Conservation (phyloP, 1,140 invertebrate genomes). For the Trachymyrmex septentrionalis region DNA sequence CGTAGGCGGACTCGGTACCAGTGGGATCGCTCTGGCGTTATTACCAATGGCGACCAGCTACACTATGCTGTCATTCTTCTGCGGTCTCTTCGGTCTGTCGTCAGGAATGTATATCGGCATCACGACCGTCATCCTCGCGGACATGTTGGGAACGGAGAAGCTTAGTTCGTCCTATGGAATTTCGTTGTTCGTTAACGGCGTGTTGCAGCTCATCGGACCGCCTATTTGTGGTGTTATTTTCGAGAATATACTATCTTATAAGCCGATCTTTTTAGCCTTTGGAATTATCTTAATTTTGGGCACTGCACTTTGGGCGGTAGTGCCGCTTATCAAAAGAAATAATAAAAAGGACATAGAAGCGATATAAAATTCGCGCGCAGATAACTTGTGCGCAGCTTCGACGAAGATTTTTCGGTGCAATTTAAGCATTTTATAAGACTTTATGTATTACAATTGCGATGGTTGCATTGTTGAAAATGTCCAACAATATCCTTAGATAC, state of each 20-base stretch:
- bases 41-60: constrained; percentile 89
- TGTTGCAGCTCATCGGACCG: constrained; percentile 92
- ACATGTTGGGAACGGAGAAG: constrained; percentile 93
- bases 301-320: constrained; percentile 90
- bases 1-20: constrained; percentile 91
- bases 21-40: constrained; percentile 91
- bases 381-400: not conserved
- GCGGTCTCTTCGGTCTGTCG: constrained; percentile 91
- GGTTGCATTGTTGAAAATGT: not conserved
- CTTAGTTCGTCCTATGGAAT: constrained; percentile 94
- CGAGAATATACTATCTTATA: constrained; percentile 89
- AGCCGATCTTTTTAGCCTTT: constrained; percentile 90
- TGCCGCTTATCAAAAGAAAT: constrained; percentile 89
- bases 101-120: constrained; percentile 94
- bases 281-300: constrained; percentile 91
- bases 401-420: not conserved
- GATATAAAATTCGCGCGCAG: constrained; percentile 41
- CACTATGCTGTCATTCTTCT: constrained; percentile 89
- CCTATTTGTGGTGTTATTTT: constrained; percentile 91
- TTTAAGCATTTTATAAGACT: constrained; percentile 10
- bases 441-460: constrained; percentile 19
- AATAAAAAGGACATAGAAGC: constrained; percentile 79
- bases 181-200: constrained; percentile 92
- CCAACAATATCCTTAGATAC: constrained; percentile 1
- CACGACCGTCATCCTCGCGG: constrained; percentile 93